Evolutionary conservation across 1,140 invertebrate genomes (phyloP).

Genomic region (Dermatophagoides farinae): DNA sequence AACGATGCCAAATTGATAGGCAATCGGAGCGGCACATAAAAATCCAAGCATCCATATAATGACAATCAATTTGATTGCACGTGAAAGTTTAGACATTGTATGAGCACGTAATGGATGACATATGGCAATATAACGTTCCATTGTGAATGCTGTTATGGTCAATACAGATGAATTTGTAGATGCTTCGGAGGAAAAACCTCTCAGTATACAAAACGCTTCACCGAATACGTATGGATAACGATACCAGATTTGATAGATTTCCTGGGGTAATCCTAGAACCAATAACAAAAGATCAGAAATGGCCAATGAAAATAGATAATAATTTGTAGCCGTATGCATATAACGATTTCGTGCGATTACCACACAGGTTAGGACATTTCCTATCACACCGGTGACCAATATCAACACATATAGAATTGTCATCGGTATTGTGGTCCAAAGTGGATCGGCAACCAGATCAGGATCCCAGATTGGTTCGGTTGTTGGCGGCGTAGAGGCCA

Average conservation of each 20-base stretch:
- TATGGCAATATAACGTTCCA: conserved; percentile 81
- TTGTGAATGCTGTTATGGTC: conserved; percentile 76
- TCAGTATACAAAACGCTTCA: conserved; percentile 56
- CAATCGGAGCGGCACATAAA: conserved; percentile 31
- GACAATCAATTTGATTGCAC: conserved; percentile 27
- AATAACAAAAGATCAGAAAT: conserved; percentile 75
- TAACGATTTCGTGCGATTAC: conserved; percentile 35
- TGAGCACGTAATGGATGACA: conserved; percentile 55
- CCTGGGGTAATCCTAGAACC: conserved; percentile 44
- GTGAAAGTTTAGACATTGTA: conserved; percentile 25
- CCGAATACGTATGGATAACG: conserved; percentile 72
- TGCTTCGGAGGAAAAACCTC: conserved; percentile 62
- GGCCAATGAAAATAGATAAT: conserved; percentile 78
- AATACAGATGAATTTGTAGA: conserved; percentile 80
- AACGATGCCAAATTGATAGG: conserved; percentile 27
- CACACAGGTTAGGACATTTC: conserved; percentile 38
- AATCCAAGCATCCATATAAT: conserved; percentile 26
- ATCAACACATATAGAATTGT: conserved; percentile 31
- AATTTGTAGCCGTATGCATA: conserved; percentile 47
- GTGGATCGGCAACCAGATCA: not conserved
- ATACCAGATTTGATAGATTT: conserved; percentile 67
- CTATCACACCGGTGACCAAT: conserved; percentile 33
- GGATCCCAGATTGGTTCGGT: conserved; percentile 2
- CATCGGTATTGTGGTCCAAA: conserved; percentile 24
- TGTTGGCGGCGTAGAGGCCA: not conserved